Conservation (phyloP, 1,140 invertebrate genomes). For the Coptotermes formosanus region DNA sequence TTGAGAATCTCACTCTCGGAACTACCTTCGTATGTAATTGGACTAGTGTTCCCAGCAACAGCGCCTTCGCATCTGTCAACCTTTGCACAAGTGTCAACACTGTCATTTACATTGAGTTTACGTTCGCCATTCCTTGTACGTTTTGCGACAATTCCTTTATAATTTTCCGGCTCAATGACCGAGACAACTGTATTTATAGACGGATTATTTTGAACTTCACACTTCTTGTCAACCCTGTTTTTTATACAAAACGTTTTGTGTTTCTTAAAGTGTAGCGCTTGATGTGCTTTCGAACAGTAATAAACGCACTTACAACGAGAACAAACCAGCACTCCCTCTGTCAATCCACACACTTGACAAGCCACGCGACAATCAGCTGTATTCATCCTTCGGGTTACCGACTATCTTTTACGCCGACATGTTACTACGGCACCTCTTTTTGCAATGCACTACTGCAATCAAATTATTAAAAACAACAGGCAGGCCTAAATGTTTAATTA, state of each 20-base stretch:
- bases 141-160: not conserved
- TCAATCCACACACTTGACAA: slow-evolving; percentile 67
- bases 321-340: slow-evolving; percentile 68
- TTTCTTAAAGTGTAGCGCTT: slow-evolving; percentile 70
- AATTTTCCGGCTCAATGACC: not conserved
- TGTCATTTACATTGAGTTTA: not conserved
- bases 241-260: slow-evolving; percentile 55
- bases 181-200: not conserved
- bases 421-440: not conserved
- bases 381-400: slow-evolving; percentile 17
- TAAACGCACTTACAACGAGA: slow-evolving; percentile 66
- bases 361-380: not conserved
- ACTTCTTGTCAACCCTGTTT: slow-evolving; percentile 25
- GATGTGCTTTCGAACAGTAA: slow-evolving; percentile 79
- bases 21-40: slow-evolving; percentile 62
- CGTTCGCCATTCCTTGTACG: not conserved
- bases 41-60: slow-evolving; percentile 34
- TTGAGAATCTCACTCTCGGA: slow-evolving; percentile 66
- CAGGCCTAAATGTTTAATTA: too few species aligned
- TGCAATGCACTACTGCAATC: not conserved
- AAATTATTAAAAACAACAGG: not conserved
- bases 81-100: not conserved
- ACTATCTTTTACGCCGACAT: slow-evolving; percentile 26
- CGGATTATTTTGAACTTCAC: not conserved
- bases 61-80: not conserved